Conservation (phyloP, 1,140 invertebrate species). For the Oryzaephilus surinamensis region DNA sequence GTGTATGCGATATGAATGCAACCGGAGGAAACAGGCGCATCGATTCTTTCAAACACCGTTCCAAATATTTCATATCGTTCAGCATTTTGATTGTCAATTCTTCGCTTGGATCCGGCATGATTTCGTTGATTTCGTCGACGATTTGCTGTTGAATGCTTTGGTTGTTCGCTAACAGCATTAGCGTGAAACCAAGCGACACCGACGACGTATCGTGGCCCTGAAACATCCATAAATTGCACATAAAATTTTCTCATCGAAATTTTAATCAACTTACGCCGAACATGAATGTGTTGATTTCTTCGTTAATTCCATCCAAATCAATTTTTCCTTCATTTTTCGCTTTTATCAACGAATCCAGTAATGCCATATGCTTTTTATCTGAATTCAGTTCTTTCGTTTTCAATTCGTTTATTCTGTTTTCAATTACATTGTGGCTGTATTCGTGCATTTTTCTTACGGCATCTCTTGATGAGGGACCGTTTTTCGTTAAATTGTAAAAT, state of each 20-base stretch:
- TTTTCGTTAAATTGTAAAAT: slow-evolving; percentile 40
- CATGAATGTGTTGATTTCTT: slow-evolving; percentile 78
- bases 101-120: slow-evolving; percentile 43
- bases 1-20: slow-evolving; percentile 46
- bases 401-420: slow-evolving; percentile 7
- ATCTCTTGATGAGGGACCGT: slow-evolving; percentile 38
- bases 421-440: slow-evolving; percentile 44
- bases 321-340: slow-evolving; percentile 42
- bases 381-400: slow-evolving; percentile 4
- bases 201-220: slow-evolving; percentile 37
- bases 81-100: slow-evolving; percentile 48
- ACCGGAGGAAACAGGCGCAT: slow-evolving; percentile 54
- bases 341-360: slow-evolving; percentile 66
- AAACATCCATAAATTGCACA: too few relatives aligned
- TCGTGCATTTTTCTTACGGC: slow-evolving; percentile 46
- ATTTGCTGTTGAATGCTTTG: slow-evolving; percentile 14
- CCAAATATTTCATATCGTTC: slow-evolving; percentile 51
- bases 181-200: slow-evolving; percentile 29
- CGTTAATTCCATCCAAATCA: slow-evolving; percentile 56
- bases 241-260: too few relatives aligned
- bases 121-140: slow-evolving; percentile 45
- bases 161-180: slow-evolving; percentile 34
- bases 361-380: slow-evolving; percentile 53
- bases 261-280: too few relatives aligned
- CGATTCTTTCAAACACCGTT: slow-evolving; percentile 51